phyloP scores from a whole-genome alignment of 30 jellyfish, hydroid and myxozoan genomes.

The Euphysa ruthae region DNA sequence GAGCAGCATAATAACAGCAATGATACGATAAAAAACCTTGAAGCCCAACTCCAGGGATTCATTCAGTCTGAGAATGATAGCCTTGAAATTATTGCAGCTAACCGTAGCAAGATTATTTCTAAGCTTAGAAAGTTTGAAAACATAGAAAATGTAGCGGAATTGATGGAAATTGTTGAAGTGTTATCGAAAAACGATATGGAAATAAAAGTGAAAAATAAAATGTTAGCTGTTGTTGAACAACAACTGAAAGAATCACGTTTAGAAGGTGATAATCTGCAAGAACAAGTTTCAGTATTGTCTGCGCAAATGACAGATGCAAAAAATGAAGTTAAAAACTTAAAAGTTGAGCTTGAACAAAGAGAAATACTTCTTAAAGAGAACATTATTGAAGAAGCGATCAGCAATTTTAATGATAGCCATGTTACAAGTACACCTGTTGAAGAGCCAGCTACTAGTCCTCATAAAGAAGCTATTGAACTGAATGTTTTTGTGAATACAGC shows the following conservation, averaged over 20 bases:
- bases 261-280: neutral
- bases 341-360: neutral
- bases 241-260: neutral
- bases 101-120: too few relatives aligned
- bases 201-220: neutral
- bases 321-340: neutral
- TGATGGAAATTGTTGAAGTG: neutral
- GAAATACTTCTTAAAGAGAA: neutral
- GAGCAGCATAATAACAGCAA: neutral
- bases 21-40: neutral
- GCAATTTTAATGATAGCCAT: too few relatives aligned
- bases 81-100: too few relatives aligned
- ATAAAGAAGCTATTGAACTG: too few relatives aligned
- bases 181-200: neutral
- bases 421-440: too few relatives aligned
- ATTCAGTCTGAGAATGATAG: too few relatives aligned
- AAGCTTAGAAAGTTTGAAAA: too few relatives aligned
- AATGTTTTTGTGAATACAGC: too few relatives aligned
- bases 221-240: neutral
- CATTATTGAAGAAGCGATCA: neutral
- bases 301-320: neutral
- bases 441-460: too few relatives aligned
- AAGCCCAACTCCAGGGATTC: too few relatives aligned
- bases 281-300: too few relatives aligned
- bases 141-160: neutral